These are phyloP conservation scores for Ericerus pela DNA, from an alignment of 1,140 invertebrate genomes.

Conservation along the genomic window DNA sequence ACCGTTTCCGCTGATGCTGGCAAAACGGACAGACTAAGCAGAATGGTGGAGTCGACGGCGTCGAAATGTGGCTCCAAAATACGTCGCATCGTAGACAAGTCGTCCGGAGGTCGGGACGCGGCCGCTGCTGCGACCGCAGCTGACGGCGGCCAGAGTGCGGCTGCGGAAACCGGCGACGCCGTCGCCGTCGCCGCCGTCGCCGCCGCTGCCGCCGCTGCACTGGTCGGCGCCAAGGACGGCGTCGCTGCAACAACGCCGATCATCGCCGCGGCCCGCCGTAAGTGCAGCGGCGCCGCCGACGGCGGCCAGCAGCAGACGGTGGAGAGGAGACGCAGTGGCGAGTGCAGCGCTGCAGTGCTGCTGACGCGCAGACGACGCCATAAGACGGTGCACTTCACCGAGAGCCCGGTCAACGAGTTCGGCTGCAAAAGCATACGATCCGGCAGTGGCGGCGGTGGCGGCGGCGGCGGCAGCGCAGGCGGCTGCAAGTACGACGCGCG, in stretches of 20 bases:
- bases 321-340: neutral
- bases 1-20: neutral
- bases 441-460: constrained; percentile 20
- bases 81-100: neutral
- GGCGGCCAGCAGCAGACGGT: neutral
- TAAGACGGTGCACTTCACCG: constrained; percentile 59
- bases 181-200: constrained; percentile 16
- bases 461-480: constrained; percentile 29
- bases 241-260: too few species aligned
- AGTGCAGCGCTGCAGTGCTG: constrained; percentile 13
- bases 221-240: too few species aligned
- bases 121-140: neutral
- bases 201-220: constrained; percentile 16
- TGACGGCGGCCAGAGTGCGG: neutral
- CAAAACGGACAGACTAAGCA: constrained; percentile 6
- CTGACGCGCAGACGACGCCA: constrained; percentile 24
- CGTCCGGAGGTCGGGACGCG: constrained; percentile 8
- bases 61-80: constrained; percentile 1
- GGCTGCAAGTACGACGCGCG: constrained; percentile 35
- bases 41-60: neutral
- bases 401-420: constrained; percentile 36
- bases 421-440: neutral
- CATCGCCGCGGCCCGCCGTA: too few species aligned
- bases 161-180: neutral
- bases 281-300: neutral